Conservation (phyloP, 2,797 vertebrate species). For the Siniperca scherzeri region DNA sequence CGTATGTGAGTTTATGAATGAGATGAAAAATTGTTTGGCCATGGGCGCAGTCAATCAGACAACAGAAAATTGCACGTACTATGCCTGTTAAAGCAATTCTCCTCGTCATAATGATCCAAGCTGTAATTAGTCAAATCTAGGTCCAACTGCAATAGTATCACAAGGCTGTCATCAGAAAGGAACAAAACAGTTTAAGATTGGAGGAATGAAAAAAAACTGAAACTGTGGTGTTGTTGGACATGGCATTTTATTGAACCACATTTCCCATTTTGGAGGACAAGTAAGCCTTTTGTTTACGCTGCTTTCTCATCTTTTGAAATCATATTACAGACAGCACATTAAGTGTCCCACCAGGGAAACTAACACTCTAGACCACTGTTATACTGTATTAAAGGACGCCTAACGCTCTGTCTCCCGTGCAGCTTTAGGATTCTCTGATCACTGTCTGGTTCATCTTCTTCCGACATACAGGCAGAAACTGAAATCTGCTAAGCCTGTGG, state of each 20-base stretch:
- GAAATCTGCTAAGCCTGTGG: no score
- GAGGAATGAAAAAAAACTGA: background rate
- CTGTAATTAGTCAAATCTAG: conserved; percentile 56
- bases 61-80: conserved; percentile 24
- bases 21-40: conserved; percentile 8
- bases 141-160: conserved; percentile 41
- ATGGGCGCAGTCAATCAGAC: conserved; percentile 30
- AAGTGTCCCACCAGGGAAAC: no score
- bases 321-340: background rate
- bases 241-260: background rate
- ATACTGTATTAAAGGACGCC: no score
- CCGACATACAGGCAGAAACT: no score
- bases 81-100: conserved; percentile 36
- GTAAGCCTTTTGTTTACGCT: conserved; percentile 29
- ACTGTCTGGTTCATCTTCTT: no score
- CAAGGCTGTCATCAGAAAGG: conserved; percentile 51
- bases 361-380: no score
- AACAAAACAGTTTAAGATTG: conserved; percentile 38
- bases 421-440: no score
- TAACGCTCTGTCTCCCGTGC: no score
- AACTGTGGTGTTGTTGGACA: conserved; percentile 14
- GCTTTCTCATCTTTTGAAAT: conserved; percentile 1
- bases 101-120: conserved; percentile 18
- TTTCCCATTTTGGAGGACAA: conserved; percentile 6
- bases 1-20: background rate